Evolutionary conservation across 2,888 invertebrate genomes (phyloP).

Genomic region (Linnaemya vulpina): DNA sequence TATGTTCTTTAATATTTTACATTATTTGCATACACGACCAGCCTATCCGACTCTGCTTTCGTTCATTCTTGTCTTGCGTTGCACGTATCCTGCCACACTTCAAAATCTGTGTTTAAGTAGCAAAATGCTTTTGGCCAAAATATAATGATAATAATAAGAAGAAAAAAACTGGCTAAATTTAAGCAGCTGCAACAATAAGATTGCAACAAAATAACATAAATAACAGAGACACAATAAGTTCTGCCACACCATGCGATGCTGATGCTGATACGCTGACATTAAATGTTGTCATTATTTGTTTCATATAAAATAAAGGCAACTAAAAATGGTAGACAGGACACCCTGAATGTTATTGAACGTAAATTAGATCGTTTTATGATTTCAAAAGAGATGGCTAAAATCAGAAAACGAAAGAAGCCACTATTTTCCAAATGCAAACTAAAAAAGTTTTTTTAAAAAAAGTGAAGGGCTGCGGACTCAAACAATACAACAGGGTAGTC

Average conservation of each 20-base stretch:
- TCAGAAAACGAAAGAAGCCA: too few species aligned
- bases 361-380: too few species aligned
- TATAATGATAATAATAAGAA: conserved; percentile 2
- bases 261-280: conserved; percentile 29
- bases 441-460: too few species aligned
- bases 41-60: too few species aligned
- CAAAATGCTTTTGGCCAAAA: conserved; percentile 61
- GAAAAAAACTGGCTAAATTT: conserved; percentile 23
- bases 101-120: conserved; percentile 67
- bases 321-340: not conserved
- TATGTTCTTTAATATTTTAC: not conserved
- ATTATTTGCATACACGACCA: not conserved
- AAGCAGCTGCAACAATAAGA: conserved; percentile 4
- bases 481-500: too few species aligned
- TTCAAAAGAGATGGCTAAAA: too few species aligned
- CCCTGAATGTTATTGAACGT: too few species aligned
- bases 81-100: conserved; percentile 42
- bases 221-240: not conserved
- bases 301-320: conserved; percentile 29
- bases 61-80: conserved; percentile 14
- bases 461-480: too few species aligned
- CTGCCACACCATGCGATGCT: not conserved
- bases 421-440: too few species aligned
- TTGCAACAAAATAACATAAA: not conserved
- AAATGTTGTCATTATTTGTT: conserved; percentile 54